Conservation (phyloP, 2,888 invertebrate genomes). For the Microplitis manilae region DNA sequence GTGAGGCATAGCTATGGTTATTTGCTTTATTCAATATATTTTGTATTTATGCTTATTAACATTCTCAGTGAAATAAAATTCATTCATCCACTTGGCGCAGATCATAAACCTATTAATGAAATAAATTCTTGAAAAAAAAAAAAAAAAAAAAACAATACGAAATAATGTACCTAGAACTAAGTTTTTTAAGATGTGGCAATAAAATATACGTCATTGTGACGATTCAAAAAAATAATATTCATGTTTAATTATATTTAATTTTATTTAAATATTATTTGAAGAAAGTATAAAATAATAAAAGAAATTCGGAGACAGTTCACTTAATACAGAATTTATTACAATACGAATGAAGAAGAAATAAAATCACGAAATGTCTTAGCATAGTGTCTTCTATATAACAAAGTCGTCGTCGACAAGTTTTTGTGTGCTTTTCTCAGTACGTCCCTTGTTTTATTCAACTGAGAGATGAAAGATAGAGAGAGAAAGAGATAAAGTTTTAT, state of each 20-base stretch:
- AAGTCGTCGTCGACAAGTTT: slow-evolving; percentile 17
- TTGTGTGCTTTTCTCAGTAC: slow-evolving; percentile 18
- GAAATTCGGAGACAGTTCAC: slow-evolving; percentile 19
- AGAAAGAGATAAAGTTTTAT: neutral
- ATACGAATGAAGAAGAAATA: slow-evolving; percentile 41
- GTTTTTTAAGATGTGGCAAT: neutral
- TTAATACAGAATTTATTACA: slow-evolving; percentile 43
- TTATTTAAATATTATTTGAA: slow-evolving; percentile 15
- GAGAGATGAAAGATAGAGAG: slow-evolving; percentile 6
- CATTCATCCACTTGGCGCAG: slow-evolving; percentile 69
- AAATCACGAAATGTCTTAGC: slow-evolving; percentile 27
- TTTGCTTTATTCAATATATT: slow-evolving; percentile 72
- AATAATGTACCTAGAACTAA: neutral
- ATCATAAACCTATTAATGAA: slow-evolving; percentile 60
- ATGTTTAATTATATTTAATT: neutral
- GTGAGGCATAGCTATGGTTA: slow-evolving; percentile 73
- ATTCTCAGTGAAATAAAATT: slow-evolving; percentile 72
- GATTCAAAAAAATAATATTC: neutral
- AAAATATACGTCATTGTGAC: neutral
- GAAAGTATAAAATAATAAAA: slow-evolving; percentile 15
- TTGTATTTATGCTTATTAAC: slow-evolving; percentile 72
- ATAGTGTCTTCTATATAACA: slow-evolving; percentile 16
- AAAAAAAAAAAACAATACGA: neutral
- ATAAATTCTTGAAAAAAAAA: neutral
- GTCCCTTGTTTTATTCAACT: slow-evolving; percentile 42